These are phyloP conservation scores for Machimus rusticus DNA, from an alignment of 2,888 invertebrate genomes.

Conservation along the genomic window DNA sequence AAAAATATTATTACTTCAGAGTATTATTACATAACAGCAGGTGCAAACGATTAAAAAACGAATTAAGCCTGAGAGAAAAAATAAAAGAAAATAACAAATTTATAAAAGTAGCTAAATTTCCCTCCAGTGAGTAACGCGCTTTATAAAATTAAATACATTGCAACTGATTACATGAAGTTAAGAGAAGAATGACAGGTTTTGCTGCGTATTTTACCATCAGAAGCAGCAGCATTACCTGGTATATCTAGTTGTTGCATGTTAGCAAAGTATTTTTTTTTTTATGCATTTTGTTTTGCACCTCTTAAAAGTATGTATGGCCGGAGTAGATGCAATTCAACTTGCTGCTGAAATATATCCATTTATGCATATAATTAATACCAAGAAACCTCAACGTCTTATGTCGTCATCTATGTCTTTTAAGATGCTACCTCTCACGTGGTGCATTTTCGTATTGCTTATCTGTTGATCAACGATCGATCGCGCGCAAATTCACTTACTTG, in stretches of 20 bases:
- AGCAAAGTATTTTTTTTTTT: not conserved
- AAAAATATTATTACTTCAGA: not conserved
- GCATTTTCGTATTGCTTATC: not conserved
- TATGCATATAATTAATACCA: not conserved
- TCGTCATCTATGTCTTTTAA: not conserved
- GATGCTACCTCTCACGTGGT: not conserved
- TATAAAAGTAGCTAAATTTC: not conserved
- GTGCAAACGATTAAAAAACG: not conserved
- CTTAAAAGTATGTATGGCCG: not conserved
- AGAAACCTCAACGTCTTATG: not conserved
- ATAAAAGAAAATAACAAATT: not conserved
- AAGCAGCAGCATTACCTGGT: not conserved
- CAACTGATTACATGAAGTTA: constrained; percentile 25
- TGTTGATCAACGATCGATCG: not conserved
- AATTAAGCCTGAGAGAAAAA: not conserved
- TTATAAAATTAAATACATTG: constrained; percentile 5
- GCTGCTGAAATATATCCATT: not conserved
- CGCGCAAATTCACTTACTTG: not conserved
- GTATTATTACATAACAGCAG: not conserved
- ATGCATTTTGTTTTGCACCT: not conserved
- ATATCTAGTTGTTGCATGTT: not conserved
- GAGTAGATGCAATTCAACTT: not conserved
- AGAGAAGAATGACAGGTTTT: constrained; percentile 37
- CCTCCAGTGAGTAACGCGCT: not conserved
- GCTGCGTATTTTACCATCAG: constrained; percentile 29